Percentiles rank a stretch among this genome's conserved stretches.
Conservation (phyloP, 2,797 vertebrate species). For the Cichlasoma orientale region DNA sequence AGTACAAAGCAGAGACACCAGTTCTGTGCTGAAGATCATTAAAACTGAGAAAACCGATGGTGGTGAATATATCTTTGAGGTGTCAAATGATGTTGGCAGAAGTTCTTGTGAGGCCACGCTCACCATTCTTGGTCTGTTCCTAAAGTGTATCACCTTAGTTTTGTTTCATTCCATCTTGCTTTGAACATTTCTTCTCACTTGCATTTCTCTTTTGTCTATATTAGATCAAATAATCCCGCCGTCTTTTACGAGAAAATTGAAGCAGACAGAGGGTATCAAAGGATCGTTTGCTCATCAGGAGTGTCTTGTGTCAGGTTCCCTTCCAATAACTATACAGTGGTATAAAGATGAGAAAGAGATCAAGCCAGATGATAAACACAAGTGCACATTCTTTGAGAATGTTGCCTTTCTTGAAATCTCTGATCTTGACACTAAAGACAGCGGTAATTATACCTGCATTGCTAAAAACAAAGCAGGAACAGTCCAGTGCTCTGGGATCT, state of each 20-base stretch:
- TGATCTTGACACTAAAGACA: slow-evolving; percentile 87
- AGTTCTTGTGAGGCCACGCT: slow-evolving; percentile 89
- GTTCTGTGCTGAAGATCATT: slow-evolving; percentile 91
- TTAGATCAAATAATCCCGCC: slow-evolving; percentile 98
- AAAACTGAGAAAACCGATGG: slow-evolving; percentile 89
- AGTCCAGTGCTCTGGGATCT: slow-evolving; percentile 89
- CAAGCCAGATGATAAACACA: slow-evolving; percentile 88
- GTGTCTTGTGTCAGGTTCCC: slow-evolving; percentile 94
- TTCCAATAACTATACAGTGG: slow-evolving; percentile 94
- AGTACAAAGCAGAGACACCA: slow-evolving; percentile 88
- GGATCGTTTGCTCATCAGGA: slow-evolving; percentile 94
- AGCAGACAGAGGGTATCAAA: slow-evolving; percentile 93
- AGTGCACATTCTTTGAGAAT: slow-evolving; percentile 96
- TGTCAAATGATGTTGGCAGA: slow-evolving; percentile 93
- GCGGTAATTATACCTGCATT: slow-evolving; percentile 92
- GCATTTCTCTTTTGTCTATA: slow-evolving; percentile 50
- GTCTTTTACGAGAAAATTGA: slow-evolving; percentile 95
- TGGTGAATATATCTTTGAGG: slow-evolving; percentile 91
- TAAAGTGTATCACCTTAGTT: not conserved
- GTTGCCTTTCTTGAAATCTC: slow-evolving; percentile 94
- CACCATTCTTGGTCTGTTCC: slow-evolving; percentile 90
- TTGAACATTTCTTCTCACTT: slow-evolving; percentile 16
- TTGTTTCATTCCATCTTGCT: not conserved
- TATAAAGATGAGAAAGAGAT: slow-evolving; percentile 93
- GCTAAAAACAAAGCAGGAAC: slow-evolving; percentile 93